Base-by-base conservation (phyloP, 2,113 vertebrate genomes). In the Aix galericulata region DNA sequence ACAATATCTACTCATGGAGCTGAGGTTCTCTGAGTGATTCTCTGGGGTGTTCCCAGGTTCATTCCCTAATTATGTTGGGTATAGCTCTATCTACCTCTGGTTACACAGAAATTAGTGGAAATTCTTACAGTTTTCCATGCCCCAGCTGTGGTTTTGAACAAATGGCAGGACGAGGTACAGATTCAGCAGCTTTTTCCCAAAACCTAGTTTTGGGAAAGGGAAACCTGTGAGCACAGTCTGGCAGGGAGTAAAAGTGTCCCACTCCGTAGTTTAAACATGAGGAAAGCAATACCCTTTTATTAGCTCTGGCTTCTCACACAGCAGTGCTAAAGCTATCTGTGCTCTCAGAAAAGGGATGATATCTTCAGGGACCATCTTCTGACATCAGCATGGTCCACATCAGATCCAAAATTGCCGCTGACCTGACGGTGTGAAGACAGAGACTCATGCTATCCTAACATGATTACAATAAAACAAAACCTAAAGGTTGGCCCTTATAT, bases 21-120 rank as follows among this genome's bases (percentile, higher is more conserved):
- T 1, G 0, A 11, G 38, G 9, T 6, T 58, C 7, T 23, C 25
- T 44, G 40, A 31, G 13, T 0, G 1, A 13, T 64, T 64, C 38
- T 56, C 72, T 73, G 50, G 34, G 69, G 50, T 50, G 13, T n/a
- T 91, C n/a, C 36, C 68, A 74, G 21, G 9, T 3, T 0, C 50
- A 62, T 23, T 2, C 13, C 21, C 13, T 69, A 20, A 27, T 44
- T 32, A 67, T 8, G 9, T 73, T 17, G 36, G 38, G 27, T 26
- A 38, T 1, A 69, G 11, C 56, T 85, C n/a, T 63, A 23, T 21
- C 50, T 44, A 5, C 13, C 12, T 63, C 46, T 36, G 25, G 8
- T 31, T 36, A 62, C 8, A 7, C 22, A n/a, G 7, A 36, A 48
- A 79, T 59, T 27, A 56, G 17, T 32, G 55, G 11, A 66, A 88